These are phyloP conservation scores for Drosophila gunungcola DNA, from an alignment of 1,140 invertebrate genomes.

Conservation along the genomic window DNA sequence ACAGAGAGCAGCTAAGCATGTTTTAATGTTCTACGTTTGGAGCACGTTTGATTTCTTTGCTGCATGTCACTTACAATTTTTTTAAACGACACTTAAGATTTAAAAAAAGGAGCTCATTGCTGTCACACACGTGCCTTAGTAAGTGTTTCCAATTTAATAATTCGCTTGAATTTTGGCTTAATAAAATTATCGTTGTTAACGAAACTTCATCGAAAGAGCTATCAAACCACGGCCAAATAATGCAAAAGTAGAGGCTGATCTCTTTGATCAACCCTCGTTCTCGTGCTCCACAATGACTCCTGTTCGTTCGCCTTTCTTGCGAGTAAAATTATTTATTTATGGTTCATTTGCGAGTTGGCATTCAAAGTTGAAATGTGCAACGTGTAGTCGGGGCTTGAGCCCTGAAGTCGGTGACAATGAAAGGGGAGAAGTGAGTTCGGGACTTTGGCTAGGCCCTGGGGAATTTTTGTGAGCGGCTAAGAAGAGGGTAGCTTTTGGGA, in stretches of 20 bases:
- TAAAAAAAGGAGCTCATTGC: too few relatives aligned
- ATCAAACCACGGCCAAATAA: too few relatives aligned
- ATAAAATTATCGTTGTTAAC: too few relatives aligned
- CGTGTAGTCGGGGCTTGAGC: conserved; percentile 29
- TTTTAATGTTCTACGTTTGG: not conserved
- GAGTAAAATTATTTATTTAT: conserved; percentile 80
- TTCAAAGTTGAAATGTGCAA: conserved; percentile 70
- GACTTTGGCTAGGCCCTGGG: conserved; percentile 12
- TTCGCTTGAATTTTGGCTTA: too few relatives aligned
- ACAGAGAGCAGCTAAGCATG: conserved; percentile 1
- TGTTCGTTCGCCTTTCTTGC: conserved; percentile 49
- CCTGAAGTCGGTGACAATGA: not conserved
- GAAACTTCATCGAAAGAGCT: too few relatives aligned
- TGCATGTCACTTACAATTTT: too few relatives aligned
- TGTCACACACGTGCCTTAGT: too few relatives aligned
- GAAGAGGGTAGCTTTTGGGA: conserved; percentile 13
- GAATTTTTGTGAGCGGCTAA: conserved; percentile 57
- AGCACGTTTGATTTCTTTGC: too few relatives aligned
- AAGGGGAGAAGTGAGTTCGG: conserved; percentile 6
- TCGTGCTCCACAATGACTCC: conserved; percentile 29
- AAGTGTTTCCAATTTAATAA: too few relatives aligned
- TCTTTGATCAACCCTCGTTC: conserved; percentile 24
- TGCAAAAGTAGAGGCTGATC: too few relatives aligned
- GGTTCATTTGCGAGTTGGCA: conserved; percentile 77
- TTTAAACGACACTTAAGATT: too few relatives aligned